Percentiles rank a stretch among this genome's conserved stretches.
These are phyloP conservation scores for Rhyacophila evoluta DNA, from an alignment of 2,888 invertebrate species.

Conservation along the genomic window DNA sequence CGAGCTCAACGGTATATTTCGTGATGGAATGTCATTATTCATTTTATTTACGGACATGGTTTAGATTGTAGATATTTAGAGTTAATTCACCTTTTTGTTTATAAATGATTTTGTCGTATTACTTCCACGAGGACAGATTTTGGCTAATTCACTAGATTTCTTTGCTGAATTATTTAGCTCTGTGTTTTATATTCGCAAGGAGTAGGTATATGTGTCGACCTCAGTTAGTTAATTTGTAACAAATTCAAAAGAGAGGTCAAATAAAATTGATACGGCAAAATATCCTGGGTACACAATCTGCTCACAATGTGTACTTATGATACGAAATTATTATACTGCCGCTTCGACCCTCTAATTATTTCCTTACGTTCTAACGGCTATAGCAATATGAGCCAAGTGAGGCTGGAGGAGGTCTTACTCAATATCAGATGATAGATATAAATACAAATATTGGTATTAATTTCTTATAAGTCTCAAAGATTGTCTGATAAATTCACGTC, in stretches of 20 bases:
- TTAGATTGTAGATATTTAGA: neutral
- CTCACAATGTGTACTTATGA: too few relatives aligned
- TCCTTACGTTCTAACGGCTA: too few relatives aligned
- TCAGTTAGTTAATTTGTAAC: neutral
- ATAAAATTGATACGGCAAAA: neutral
- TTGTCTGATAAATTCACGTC: too few relatives aligned
- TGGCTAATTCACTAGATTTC: neutral
- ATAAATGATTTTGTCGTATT: neutral
- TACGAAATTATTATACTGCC: too few relatives aligned
- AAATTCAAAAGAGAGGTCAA: neutral
- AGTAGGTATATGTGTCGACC: neutral
- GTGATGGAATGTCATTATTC: neutral
- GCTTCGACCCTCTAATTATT: too few relatives aligned
- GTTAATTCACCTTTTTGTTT: neutral
- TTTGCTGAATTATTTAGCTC: neutral
- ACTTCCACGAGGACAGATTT: conserved; percentile 3
- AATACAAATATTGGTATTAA: too few relatives aligned
- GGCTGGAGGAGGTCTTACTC: too few relatives aligned
- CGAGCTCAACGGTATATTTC: neutral
- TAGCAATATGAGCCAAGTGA: too few relatives aligned
- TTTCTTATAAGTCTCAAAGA: too few relatives aligned
- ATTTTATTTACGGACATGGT: neutral
- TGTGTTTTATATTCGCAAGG: neutral
- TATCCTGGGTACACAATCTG: neutral
- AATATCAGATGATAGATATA: too few relatives aligned